Evolutionary conservation across 2,888 invertebrate genomes (phyloP), one percentile per base, ranked within the genome.

Genomic region (Himalopsyche tibetana): DNA sequence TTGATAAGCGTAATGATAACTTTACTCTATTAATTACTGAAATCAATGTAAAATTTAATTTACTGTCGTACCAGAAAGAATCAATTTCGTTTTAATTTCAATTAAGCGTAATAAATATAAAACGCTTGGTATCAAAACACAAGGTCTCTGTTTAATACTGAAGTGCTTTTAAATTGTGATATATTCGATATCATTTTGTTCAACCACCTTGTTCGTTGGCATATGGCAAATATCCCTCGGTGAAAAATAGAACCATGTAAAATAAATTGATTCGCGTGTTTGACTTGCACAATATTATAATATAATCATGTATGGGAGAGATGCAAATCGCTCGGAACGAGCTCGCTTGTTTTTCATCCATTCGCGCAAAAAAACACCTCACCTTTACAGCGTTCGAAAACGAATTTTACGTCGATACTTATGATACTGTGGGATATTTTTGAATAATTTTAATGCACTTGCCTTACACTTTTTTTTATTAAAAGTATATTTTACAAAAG

Each of bases 301-400:
- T 74, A 74, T 36, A 74, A 74, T 74, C 74, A 36, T 74, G 74
- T 38, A 36, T n/a, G 74, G 19, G 36, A 74, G 74, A 74, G 74
- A 74, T 74, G 36, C 11, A 74, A 74, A 74, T 74, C 28, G 74
- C 36, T 12, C 12, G 74, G 36, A 74, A 63, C 63, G 63, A 74
- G 74, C 38, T 36, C 15, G 36, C n/a, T 36, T 74, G 36, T 74
- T 74, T 74, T 74, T 74, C n/a, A 12, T 19, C 36, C 15, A 74
- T 74, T 38, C 36, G 36, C 28, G 38, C 74, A 74, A 74, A 63
- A 28, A 63, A 19, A 2, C 4, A 19, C 19, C 19, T 63, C 5
- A 63, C 2, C 11, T 19, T 63, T 28, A 15, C 11, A 3, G 5
- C 2, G 63, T 63, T 63, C 19, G n/a, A 63, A 63, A 63, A 6